phyloP scores from a whole-genome alignment of 2,113 vertebrate genomes.

The Proteles cristata region DNA sequence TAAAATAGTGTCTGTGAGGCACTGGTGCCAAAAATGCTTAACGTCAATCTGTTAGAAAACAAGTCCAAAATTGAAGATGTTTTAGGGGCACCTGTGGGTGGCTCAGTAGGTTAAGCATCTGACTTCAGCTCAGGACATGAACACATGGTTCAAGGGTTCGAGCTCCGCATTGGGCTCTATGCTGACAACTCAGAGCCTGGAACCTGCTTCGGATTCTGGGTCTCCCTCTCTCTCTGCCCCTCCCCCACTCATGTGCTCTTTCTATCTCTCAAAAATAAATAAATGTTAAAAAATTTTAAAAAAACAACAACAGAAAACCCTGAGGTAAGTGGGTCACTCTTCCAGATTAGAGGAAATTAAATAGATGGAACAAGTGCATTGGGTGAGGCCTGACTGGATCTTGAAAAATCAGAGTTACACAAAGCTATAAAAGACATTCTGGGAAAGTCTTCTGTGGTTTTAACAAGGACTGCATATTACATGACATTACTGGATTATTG shows the following conservation, averaged over 20 bases:
- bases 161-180: too few relatives aligned
- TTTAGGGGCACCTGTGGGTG: not conserved
- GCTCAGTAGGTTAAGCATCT: too few relatives aligned
- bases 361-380: not conserved
- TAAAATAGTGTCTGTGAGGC: rapidly evolving
- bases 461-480: not conserved
- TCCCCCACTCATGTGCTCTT: too few relatives aligned
- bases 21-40: not conserved
- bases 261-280: too few relatives aligned
- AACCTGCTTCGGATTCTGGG: too few relatives aligned
- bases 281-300: not conserved
- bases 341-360: conserved; percentile 5
- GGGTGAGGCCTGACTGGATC: not conserved
- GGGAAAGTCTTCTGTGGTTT: not conserved
- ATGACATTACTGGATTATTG: not conserved
- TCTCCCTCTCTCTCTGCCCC: too few relatives aligned
- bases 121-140: too few relatives aligned
- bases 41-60: not conserved
- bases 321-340: not conserved
- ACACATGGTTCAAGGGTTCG: rapidly evolving
- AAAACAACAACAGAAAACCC: not conserved
- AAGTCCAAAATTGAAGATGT: not conserved
- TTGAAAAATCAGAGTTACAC: not conserved
- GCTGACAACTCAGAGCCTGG: too few relatives aligned
- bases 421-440: not conserved